A percentile compares a stretch with the other conserved stretches of the same genome.
These are phyloP conservation scores for Hanleya hanleyi DNA, from an alignment of 2,888 invertebrate genomes.

Conservation along the genomic window DNA sequence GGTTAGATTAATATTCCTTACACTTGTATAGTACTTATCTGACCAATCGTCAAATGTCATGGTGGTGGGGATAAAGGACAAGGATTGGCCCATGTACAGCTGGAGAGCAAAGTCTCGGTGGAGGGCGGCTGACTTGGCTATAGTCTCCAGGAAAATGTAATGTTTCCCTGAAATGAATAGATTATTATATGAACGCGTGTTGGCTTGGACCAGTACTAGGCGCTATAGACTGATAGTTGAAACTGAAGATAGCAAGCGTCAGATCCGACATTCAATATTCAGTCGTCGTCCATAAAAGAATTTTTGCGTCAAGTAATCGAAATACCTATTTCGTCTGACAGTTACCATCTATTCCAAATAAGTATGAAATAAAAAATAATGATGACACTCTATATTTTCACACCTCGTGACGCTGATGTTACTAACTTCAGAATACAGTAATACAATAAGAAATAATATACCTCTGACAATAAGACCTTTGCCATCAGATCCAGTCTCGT, in stretches of 20 bases:
- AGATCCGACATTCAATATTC: too few species aligned
- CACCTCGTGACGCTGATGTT: neutral
- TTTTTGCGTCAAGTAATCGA: too few species aligned
- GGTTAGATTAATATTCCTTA: too few species aligned
- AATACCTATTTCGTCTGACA: too few species aligned
- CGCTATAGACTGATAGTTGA: neutral
- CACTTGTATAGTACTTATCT: neutral
- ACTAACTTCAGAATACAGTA: neutral
- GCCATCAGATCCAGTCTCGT: constrained; percentile 80
- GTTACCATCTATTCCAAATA: too few species aligned
- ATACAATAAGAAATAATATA: constrained; percentile 19
- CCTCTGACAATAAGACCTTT: constrained; percentile 73
- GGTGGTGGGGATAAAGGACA: constrained; percentile 49
- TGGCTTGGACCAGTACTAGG: too few species aligned
- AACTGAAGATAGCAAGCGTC: too few species aligned
- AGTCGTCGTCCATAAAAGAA: too few species aligned
- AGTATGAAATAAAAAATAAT: too few species aligned
- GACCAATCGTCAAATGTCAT: neutral
- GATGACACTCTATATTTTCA: neutral
- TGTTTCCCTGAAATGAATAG: constrained; percentile 66
- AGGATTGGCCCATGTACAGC: constrained; percentile 60
- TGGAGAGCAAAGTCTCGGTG: constrained; percentile 61
- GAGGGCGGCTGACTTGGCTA: constrained; percentile 45
- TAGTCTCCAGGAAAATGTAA: constrained; percentile 59
- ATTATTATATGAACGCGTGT: too few species aligned